Evolutionary conservation across 1,140 invertebrate genomes (phyloP).

Genomic region (Rhopalosiphum padi): DNA sequence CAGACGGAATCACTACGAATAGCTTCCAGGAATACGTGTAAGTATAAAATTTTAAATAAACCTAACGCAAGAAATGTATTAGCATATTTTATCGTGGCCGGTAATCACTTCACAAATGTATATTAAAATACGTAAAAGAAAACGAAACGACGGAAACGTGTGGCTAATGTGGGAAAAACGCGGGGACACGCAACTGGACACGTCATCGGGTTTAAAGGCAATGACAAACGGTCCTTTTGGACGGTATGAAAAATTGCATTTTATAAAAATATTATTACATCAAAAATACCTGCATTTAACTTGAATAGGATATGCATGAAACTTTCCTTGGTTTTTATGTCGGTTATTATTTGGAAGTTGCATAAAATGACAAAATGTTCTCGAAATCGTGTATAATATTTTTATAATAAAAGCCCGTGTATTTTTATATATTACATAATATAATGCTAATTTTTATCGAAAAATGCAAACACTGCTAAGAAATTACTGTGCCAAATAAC

Average conservation of each 20-base stretch:
- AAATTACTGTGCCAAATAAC: background rate
- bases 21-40: slow-evolving; percentile 81
- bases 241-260: background rate
- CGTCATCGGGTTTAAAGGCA: background rate
- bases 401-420: background rate
- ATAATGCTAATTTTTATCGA: background rate
- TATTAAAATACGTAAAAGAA: background rate
- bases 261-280: background rate
- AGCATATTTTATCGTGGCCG: background rate
- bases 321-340: background rate
- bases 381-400: background rate
- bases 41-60: slow-evolving; percentile 65
- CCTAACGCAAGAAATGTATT: too few species aligned
- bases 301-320: background rate
- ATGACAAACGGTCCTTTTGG: background rate
- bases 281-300: background rate
- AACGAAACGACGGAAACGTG: background rate
- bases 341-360: background rate
- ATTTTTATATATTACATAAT: background rate
- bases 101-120: background rate
- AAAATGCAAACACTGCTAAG: background rate
- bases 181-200: background rate
- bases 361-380: background rate
- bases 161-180: background rate
- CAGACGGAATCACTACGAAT: slow-evolving; percentile 75